Conservation (phyloP, 2,113 vertebrate species). For the Hemichromis elongatus region DNA sequence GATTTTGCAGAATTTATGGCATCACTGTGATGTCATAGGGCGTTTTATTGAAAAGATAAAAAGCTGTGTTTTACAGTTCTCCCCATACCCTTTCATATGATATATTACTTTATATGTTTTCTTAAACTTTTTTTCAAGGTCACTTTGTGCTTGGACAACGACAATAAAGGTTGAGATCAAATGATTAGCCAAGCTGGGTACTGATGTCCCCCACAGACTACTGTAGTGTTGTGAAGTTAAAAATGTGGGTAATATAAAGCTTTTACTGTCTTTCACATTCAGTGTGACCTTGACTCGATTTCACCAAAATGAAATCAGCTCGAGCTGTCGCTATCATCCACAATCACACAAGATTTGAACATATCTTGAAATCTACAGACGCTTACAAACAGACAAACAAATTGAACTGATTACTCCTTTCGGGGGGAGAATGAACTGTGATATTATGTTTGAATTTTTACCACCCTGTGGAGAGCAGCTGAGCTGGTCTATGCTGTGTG, state of each 20-base stretch:
- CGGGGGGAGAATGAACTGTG: background rate
- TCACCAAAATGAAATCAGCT: background rate
- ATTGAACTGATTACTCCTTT: background rate
- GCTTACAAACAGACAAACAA: background rate
- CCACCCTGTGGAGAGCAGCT: background rate
- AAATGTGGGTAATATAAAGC: background rate
- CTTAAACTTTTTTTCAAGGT: fast-evolving
- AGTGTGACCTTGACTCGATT: background rate
- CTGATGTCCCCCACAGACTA: background rate
- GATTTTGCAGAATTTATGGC: background rate
- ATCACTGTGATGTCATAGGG: background rate
- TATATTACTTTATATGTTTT: background rate
- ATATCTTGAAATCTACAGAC: background rate
- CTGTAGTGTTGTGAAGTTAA: background rate
- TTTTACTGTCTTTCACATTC: background rate
- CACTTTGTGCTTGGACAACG: background rate
- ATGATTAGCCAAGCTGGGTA: background rate
- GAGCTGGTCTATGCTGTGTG: background rate
- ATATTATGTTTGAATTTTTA: background rate
- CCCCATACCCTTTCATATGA: background rate
- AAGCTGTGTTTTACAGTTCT: background rate
- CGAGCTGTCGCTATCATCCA: background rate
- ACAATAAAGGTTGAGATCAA: background rate
- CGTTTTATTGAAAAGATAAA: background rate
- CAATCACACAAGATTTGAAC: background rate